These are phyloP conservation scores for Trichogramma dendrolimi DNA, from an alignment of 2,888 invertebrate genomes.

Conservation along the genomic window DNA sequence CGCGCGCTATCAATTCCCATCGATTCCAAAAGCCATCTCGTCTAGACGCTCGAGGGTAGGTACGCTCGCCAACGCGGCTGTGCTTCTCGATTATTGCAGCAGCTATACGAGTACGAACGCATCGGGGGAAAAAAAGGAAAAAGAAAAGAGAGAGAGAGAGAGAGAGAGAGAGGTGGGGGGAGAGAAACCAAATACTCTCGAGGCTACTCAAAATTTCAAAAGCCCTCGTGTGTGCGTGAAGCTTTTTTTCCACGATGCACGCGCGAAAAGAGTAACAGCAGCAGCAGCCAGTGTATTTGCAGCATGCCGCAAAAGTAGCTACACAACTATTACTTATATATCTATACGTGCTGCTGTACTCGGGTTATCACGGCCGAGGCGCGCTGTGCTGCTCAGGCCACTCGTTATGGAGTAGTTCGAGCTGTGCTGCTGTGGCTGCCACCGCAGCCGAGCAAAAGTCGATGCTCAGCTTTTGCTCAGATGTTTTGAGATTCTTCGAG, in stretches of 20 bases:
- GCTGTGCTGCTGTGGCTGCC: no score
- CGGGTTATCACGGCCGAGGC: no score
- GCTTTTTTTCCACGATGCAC: background rate
- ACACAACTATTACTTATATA: no score
- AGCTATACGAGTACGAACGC: background rate
- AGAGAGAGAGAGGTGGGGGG: background rate
- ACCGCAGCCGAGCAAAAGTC: no score
- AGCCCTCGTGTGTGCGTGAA: slow-evolving; percentile 7
- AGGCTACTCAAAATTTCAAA: slow-evolving; percentile 22
- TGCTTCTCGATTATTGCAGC: slow-evolving; percentile 16
- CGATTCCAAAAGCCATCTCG: slow-evolving; percentile 1
- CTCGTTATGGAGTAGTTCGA: no score
- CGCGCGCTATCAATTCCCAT: slow-evolving; percentile 7
- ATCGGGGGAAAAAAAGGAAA: slow-evolving; percentile 7
- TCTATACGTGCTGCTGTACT: no score
- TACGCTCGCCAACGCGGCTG: background rate
- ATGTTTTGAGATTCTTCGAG: no score
- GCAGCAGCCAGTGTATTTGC: no score
- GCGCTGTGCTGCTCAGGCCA: no score
- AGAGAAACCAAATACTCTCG: slow-evolving; percentile 5
- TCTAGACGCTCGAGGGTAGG: slow-evolving; percentile 3
- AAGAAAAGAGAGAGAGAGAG: slow-evolving; percentile 4
- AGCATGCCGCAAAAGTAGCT: no score
- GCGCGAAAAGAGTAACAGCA: background rate
- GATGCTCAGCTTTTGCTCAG: no score